A percentile compares a stretch with the other conserved stretches of the same genome.
Evolutionary conservation across 2,797 vertebrate genomes (phyloP).

Genomic region (Chloroceryle inda): DNA sequence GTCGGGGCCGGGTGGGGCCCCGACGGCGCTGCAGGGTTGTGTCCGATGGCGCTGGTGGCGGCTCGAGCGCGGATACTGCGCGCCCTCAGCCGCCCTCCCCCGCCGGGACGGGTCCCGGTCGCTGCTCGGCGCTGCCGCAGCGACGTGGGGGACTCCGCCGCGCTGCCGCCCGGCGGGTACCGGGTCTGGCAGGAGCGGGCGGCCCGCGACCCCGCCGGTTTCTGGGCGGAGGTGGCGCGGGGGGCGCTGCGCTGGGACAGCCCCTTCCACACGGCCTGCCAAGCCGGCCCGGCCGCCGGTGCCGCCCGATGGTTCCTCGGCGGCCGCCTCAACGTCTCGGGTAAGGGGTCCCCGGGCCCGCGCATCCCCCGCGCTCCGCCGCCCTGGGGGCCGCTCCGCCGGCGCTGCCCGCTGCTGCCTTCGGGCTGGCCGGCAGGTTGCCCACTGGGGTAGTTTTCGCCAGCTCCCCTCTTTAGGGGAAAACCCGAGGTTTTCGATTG

Average conservation of each 20-base stretch:
- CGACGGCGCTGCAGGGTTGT: neutral
- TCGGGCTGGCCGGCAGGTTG: neutral
- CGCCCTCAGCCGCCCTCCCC: neutral
- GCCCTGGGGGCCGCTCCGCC: neutral
- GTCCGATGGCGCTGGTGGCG: neutral
- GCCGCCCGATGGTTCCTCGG: slow-evolving; percentile 90
- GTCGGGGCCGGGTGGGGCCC: neutral
- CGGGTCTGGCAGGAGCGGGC: slow-evolving; percentile 77
- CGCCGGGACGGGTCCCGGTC: neutral
- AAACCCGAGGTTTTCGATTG: neutral
- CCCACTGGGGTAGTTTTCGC: rapidly evolving
- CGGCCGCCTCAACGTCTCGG: slow-evolving; percentile 92
- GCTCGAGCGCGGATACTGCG: neutral
- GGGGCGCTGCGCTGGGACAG: slow-evolving; percentile 87
- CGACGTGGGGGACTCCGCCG: neutral
- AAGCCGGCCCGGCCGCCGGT: slow-evolving; percentile 80
- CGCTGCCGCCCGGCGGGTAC: neutral
- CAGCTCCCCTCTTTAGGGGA: too few species aligned
- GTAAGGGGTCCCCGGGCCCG: slow-evolving; percentile 78
- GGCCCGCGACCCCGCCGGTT: slow-evolving; percentile 79
- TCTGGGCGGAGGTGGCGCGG: slow-evolving; percentile 89
- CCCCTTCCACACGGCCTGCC: slow-evolving; percentile 83
- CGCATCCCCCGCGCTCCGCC: neutral
- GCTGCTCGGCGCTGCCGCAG: neutral
- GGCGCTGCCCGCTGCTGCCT: neutral